phyloP scores from a whole-genome alignment of 2,888 invertebrate genomes.

The Sepiola atlantica region DNA sequence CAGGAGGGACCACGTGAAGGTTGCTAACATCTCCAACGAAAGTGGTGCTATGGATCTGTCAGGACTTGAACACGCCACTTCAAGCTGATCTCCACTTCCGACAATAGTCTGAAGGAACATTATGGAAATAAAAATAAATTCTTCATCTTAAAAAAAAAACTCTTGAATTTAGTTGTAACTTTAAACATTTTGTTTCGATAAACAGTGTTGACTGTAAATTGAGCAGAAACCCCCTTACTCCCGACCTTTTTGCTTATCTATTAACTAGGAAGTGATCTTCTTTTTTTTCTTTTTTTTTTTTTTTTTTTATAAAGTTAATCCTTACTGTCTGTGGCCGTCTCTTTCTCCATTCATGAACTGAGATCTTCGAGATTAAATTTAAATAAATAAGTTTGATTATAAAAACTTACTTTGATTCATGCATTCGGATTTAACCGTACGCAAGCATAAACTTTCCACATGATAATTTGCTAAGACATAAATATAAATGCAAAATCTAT shows the following conservation, averaged over 20 bases:
- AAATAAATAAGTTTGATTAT: background rate
- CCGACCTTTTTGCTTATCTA: background rate
- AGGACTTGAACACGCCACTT: too few species aligned
- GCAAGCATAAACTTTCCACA: background rate
- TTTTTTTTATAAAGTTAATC: background rate
- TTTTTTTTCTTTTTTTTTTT: background rate
- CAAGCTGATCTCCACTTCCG: too few species aligned
- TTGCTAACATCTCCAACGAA: too few species aligned
- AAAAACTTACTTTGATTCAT: background rate
- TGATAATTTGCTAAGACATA: background rate
- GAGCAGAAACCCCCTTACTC: background rate
- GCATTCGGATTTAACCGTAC: background rate
- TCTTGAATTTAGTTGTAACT: background rate
- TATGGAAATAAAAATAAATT: too few species aligned
- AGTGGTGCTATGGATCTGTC: too few species aligned
- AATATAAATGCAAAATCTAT: background rate
- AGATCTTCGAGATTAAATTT: background rate
- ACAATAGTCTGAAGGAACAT: too few species aligned
- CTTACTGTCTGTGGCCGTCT: background rate
- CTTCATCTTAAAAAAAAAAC: background rate
- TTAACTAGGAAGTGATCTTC: background rate
- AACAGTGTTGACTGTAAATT: background rate
- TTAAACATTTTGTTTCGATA: background rate
- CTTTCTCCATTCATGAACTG: background rate
- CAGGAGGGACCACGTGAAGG: too few species aligned